These are phyloP conservation scores for Meleagris gallopavo DNA, from an alignment of 2,113 vertebrate genomes.

Conservation along the genomic window DNA sequence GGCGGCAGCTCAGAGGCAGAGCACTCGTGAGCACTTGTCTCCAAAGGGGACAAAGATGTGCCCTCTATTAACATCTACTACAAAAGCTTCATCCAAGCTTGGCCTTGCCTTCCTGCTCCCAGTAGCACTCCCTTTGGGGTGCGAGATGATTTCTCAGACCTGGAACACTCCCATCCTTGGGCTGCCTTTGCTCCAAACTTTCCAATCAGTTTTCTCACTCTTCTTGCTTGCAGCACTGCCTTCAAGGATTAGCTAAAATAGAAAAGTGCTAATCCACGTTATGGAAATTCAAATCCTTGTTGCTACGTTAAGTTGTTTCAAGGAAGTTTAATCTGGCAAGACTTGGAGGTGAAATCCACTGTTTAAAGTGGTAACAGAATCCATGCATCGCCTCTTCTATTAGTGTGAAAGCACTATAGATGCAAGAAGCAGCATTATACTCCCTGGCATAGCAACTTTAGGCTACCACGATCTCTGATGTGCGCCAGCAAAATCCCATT, in stretches of 20 bases:
- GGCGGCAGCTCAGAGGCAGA: neutral
- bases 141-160: neutral
- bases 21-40: neutral
- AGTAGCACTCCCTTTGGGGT: neutral
- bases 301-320: neutral
- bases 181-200: neutral
- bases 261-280: neutral
- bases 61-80: neutral
- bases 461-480: neutral
- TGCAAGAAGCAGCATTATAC: neutral
- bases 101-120: neutral
- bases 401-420: neutral
- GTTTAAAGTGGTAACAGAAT: neutral
- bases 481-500: neutral
- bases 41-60: neutral
- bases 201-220: neutral
- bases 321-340: neutral
- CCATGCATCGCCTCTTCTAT: neutral
- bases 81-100: neutral
- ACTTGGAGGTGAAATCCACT: neutral
- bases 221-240: neutral
- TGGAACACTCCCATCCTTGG: accelerated
- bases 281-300: slow-evolving; percentile 17
- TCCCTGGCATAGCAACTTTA: neutral
- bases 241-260: neutral